Evolutionary conservation across 2,113 vertebrate genomes (phyloP).

Genomic region (Thermophis baileyi): DNA sequence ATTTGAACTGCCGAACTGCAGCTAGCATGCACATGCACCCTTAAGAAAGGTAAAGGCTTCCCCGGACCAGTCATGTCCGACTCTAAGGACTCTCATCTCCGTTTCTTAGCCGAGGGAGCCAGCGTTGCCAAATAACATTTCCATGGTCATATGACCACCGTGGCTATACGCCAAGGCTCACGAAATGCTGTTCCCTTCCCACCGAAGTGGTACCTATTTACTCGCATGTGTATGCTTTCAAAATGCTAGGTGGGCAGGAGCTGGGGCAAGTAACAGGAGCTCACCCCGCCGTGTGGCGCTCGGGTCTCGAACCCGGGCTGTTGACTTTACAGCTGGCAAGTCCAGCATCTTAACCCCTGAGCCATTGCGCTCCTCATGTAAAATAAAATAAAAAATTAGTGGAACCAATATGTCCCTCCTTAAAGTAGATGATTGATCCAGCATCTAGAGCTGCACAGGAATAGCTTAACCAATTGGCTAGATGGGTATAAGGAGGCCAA

Average conservation of each 20-base stretch:
- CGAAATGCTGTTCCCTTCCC: background rate
- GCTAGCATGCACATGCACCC: too few species aligned
- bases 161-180: background rate
- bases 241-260: background rate
- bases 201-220: background rate
- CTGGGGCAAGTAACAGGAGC: background rate
- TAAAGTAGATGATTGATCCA: background rate
- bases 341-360: background rate
- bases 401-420: background rate
- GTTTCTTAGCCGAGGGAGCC: background rate
- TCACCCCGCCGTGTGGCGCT: background rate
- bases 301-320: background rate
- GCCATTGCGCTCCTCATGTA: background rate
- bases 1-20: too few species aligned
- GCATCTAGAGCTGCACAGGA: background rate
- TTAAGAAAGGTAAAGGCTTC: too few species aligned
- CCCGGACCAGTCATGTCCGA: too few species aligned
- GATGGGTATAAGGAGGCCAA: background rate
- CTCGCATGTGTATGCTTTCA: background rate
- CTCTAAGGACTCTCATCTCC: background rate
- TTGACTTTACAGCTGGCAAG: background rate
- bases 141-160: background rate
- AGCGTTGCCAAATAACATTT: too few species aligned
- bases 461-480: background rate
- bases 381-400: background rate